Conservation (phyloP, 1,140 invertebrate genomes). For the Drosophila cardini region DNA sequence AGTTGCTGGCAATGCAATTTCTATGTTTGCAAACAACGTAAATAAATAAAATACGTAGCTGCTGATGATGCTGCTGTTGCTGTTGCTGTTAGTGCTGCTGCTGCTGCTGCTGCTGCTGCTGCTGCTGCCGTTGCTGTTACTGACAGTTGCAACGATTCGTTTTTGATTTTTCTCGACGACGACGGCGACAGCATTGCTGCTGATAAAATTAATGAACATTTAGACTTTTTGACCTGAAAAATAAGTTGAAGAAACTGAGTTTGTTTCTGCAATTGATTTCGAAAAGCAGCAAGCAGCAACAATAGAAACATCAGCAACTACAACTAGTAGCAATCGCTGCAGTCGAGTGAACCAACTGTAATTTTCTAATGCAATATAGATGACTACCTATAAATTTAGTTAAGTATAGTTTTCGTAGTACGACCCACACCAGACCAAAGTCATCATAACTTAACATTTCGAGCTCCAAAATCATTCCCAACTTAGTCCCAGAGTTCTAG, state of each 20-base stretch:
- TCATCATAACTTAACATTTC: too few species aligned
- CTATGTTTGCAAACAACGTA: slow-evolving; percentile 56
- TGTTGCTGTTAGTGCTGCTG: slow-evolving; percentile 9
- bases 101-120: not conserved
- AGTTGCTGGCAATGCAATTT: slow-evolving; percentile 61
- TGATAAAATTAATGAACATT: slow-evolving; percentile 76
- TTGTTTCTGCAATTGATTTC: slow-evolving; percentile 57
- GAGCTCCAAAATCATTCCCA: too few species aligned
- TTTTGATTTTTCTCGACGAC: slow-evolving; percentile 56
- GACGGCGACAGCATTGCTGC: slow-evolving; percentile 8
- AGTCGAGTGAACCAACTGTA: too few species aligned
- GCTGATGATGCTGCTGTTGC: slow-evolving; percentile 5
- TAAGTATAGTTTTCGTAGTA: too few species aligned
- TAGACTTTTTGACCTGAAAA: slow-evolving; percentile 63
- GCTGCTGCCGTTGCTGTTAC: slow-evolving; percentile 18
- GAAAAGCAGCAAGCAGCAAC: slow-evolving; percentile 19
- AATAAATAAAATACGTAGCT: slow-evolving; percentile 44
- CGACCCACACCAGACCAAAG: too few species aligned
- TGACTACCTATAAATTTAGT: too few species aligned
- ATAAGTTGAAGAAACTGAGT: slow-evolving; percentile 26
- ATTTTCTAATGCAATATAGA: too few species aligned
- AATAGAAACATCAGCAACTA: slow-evolving; percentile 14
- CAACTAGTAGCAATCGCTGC: too few species aligned
- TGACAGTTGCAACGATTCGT: slow-evolving; percentile 66
- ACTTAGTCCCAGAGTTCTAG: too few species aligned